Evolutionary conservation across 1,140 invertebrate genomes (phyloP).

Genomic region (Mizuhopecten yessoensis): DNA sequence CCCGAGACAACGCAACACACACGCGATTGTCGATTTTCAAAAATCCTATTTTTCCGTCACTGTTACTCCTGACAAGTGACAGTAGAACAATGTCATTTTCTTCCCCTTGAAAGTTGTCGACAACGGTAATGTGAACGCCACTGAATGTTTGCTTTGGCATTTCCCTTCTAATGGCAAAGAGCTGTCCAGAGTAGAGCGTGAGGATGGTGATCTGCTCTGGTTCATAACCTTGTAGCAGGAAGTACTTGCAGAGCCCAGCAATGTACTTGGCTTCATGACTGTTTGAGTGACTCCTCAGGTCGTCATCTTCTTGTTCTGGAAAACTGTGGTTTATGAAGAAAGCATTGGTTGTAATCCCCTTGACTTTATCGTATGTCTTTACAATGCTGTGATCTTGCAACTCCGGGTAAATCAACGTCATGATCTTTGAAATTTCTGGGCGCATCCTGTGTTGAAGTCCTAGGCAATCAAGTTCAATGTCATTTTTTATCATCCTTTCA

Average conservation of each 20-base stretch:
- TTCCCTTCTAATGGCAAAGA: constrained; percentile 73
- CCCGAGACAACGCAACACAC: constrained; percentile 92
- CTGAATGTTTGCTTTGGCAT: constrained; percentile 70
- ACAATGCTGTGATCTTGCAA: constrained; percentile 79
- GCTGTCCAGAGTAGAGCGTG: constrained; percentile 81
- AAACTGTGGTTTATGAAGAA: constrained; percentile 81
- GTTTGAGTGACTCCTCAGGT: constrained; percentile 80
- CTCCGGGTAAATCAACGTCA: constrained; percentile 81
- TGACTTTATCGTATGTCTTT: constrained; percentile 70
- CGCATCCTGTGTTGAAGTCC: constrained; percentile 76
- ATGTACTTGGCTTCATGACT: constrained; percentile 79
- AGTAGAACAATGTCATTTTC: constrained; percentile 93
- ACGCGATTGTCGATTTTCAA: constrained; percentile 90
- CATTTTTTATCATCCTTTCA: constrained; percentile 82
- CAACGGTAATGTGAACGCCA: constrained; percentile 85
- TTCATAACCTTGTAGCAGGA: constrained; percentile 81
- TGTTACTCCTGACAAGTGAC: constrained; percentile 90
- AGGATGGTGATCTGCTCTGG: constrained; percentile 81
- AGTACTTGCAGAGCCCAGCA: constrained; percentile 76
- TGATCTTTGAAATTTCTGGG: constrained; percentile 81
- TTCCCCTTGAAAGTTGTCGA: constrained; percentile 91
- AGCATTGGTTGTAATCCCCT: constrained; percentile 79
- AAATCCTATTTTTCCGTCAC: constrained; percentile 89
- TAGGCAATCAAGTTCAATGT: constrained; percentile 77
- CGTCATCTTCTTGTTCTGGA: constrained; percentile 74